Conservation (phyloP, 2,113 vertebrate species). For the Coryphaenoides rupestris region DNA sequence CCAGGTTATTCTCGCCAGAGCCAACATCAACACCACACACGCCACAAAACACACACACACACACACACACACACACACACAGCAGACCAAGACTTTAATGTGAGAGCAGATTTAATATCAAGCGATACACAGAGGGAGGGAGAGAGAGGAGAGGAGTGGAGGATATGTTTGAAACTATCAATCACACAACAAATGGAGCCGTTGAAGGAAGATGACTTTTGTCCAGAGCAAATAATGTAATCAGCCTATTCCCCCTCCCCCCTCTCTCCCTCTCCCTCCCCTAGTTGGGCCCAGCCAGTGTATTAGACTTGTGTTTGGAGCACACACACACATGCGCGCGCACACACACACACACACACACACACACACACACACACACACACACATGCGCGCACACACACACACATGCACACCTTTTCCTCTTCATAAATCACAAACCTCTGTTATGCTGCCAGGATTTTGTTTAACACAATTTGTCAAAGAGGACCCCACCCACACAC, state of each 20-base stretch:
- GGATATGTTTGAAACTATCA: slow-evolving; percentile 28
- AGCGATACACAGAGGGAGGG: too few species aligned
- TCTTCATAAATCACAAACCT: slow-evolving; percentile 65
- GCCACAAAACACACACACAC: not conserved
- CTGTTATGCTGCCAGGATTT: slow-evolving; percentile 67
- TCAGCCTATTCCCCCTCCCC: slow-evolving; percentile 28
- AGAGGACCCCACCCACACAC: slow-evolving; percentile 32
- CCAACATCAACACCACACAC: slow-evolving; percentile 3
- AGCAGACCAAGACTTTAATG: not conserved
- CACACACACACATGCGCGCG: too few species aligned
- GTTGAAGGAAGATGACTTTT: slow-evolving; percentile 11
- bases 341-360: slow-evolving; percentile 6
- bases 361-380: slow-evolving; percentile 1
- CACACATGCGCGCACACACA: slow-evolving; percentile 14
- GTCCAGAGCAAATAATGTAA: slow-evolving; percentile 36
- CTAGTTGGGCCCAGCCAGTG: slow-evolving; percentile 27
- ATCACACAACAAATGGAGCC: slow-evolving; percentile 13
- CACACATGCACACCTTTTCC: slow-evolving; percentile 63
- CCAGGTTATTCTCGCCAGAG: not conserved
- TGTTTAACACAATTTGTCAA: slow-evolving; percentile 74
- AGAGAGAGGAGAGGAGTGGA: slow-evolving; percentile 10
- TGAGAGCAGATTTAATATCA: slow-evolving; percentile 3
- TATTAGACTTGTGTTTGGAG: slow-evolving; percentile 26
- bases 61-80: not conserved
- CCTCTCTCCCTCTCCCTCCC: not conserved